Evolutionary conservation across 2,113 vertebrate species (phyloP).

Genomic region (Solea senegalensis): DNA sequence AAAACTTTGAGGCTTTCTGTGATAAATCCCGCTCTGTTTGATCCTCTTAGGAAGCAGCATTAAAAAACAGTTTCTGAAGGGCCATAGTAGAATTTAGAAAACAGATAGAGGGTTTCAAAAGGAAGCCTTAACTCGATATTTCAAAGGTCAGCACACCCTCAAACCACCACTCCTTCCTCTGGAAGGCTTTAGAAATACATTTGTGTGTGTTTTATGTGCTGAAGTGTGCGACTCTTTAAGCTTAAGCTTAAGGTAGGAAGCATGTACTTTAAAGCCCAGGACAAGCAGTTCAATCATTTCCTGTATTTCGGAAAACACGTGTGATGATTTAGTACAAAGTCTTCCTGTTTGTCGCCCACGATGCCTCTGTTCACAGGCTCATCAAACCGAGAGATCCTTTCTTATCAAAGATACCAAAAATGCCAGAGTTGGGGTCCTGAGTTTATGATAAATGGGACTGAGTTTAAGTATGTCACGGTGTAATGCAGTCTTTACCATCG

Average conservation of each 20-base stretch:
- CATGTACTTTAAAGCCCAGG: conserved; percentile 10
- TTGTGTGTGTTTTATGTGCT: conserved; percentile 36
- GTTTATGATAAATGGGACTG: conserved; percentile 4
- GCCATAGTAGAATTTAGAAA: conserved; percentile 44
- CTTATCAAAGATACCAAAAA: conserved; percentile 7
- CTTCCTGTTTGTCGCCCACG: conserved; percentile 9
- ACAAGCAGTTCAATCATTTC: conserved; percentile 17
- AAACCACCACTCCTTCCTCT: conserved; percentile 34
- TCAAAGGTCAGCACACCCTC: conserved; percentile 61
- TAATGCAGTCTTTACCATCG: background rate
- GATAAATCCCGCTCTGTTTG: conserved; percentile 47
- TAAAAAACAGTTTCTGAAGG: conserved; percentile 48
- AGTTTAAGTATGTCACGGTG: background rate
- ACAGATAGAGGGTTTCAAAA: conserved; percentile 47
- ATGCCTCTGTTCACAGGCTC: background rate
- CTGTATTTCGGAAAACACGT: conserved; percentile 20
- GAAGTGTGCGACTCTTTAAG: conserved; percentile 20
- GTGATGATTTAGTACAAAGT: conserved; percentile 25
- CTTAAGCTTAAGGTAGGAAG: conserved; percentile 35
- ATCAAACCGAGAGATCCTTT: conserved; percentile 8
- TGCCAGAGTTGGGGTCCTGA: background rate
- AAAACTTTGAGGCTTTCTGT: conserved; percentile 33
- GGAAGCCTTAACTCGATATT: conserved; percentile 47
- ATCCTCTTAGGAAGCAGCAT: conserved; percentile 62
- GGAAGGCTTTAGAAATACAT: conserved; percentile 43